Evolutionary conservation across 1,140 invertebrate species (phyloP), one percentile per base, ranked within the genome.

Genomic region (Panagrolaimus sp.): DNA sequence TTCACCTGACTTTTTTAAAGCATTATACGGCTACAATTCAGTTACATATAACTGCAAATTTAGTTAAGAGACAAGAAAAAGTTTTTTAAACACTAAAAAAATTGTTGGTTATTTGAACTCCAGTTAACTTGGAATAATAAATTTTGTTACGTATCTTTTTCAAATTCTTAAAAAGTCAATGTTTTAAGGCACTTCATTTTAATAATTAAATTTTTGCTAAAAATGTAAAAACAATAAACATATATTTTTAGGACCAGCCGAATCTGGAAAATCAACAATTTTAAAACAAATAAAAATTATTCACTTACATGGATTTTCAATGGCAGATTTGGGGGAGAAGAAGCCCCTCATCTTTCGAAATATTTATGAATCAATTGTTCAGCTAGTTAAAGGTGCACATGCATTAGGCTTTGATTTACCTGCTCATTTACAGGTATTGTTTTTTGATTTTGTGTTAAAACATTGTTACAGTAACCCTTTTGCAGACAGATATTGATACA

Each of bases 321-420:
- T 68, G 43, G 71, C 74, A 45, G 77, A 78, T 48, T 67, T 78
- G 27, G 53, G 61, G 23, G 90, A 65, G 11, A 66, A 51, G n/a
- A 16, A 53, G 14, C 42, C 53, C 14, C 38, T 68, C 7, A 46
- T 69, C 43, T 67, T 69, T 44, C 16, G 20, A 43, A 45, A 38
- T 69, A 9, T 51, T 69, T 38, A 31, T 27, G 45, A 69, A 69
- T 11, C 8, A 43, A 16, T 51, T 9, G 42, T 42, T 66, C 23
- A 47, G 9, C 38, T 42, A 48, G 11, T 66, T 66, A 44, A 67
- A 3, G 51, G 20, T 4, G n/a, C 66, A 1, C 14, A 44, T 14
- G 5, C n/a, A 2, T 45, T 67, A 14, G 47, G 65, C 14, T 42
- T 67, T 13, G 9, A 23, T 14, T 9, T 63, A n/a, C 66, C 20